Conservation (phyloP, 1,140 invertebrate genomes). For the Arion vulgaris region DNA sequence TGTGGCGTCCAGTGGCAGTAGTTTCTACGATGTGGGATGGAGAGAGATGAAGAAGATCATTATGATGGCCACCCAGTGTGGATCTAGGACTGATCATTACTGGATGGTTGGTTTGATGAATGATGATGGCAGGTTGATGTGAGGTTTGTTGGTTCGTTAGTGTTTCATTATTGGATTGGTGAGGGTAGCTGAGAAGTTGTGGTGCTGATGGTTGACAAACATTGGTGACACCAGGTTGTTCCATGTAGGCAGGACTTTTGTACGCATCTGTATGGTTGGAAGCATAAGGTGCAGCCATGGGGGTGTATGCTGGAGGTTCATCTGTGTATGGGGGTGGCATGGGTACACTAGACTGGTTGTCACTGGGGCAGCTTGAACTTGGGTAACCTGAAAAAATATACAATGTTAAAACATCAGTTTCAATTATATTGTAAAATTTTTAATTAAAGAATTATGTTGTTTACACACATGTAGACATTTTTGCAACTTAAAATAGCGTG, state of each 20-base stretch:
- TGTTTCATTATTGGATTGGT: not conserved
- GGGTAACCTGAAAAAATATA: not conserved
- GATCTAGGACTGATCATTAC: not conserved
- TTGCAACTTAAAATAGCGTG: no score
- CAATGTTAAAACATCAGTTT: no score
- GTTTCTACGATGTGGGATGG: not conserved
- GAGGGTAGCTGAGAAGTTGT: not conserved
- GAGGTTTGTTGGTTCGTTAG: not conserved
- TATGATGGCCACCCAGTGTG: not conserved
- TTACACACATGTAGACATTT: no score
- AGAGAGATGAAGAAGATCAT: not conserved
- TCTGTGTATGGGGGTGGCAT: conserved; percentile 12
- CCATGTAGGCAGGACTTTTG: not conserved
- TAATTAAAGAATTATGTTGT: no score
- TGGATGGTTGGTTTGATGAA: not conserved
- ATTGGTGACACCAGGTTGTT: not conserved
- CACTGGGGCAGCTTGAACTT: not conserved
- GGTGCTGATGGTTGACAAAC: not conserved
- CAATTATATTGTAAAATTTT: no score
- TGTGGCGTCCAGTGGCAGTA: not conserved
- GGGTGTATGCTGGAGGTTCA: conserved; percentile 4
- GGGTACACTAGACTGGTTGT: not conserved
- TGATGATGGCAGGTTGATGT: conserved; percentile 7
- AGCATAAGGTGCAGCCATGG: not conserved
- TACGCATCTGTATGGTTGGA: not conserved